These are phyloP conservation scores for Stichopus horrens DNA, from an alignment of 53 echinoderm and acorn worm genomes.

Conservation along the genomic window DNA sequence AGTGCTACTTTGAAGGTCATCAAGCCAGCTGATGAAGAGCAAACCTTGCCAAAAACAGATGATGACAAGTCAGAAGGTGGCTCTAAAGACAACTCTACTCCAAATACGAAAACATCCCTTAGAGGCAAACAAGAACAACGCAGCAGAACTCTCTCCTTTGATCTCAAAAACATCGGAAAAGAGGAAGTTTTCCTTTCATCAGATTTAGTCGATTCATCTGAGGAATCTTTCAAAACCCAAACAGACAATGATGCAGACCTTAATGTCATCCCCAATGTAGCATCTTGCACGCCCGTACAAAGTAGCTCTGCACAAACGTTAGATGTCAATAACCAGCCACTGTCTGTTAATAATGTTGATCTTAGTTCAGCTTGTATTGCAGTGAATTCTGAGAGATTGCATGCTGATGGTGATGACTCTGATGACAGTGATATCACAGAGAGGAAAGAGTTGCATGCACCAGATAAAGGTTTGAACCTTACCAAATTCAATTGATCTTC, in stretches of 20 bases:
- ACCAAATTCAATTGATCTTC: background rate
- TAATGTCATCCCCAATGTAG: background rate
- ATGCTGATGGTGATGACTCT: slow-evolving; percentile 24
- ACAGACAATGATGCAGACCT: background rate
- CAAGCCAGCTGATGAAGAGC: slow-evolving; percentile 20
- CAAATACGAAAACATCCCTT: background rate
- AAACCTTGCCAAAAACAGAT: slow-evolving; percentile 11
- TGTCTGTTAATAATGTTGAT: background rate
- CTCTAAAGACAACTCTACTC: slow-evolving; percentile 29
- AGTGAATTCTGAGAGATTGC: slow-evolving; percentile 33
- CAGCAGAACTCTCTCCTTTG: slow-evolving; percentile 22
- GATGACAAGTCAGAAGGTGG: slow-evolving; percentile 38
- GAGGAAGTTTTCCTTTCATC: slow-evolving; percentile 30
- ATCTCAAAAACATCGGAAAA: slow-evolving; percentile 11
- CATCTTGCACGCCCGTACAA: background rate
- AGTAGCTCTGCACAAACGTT: background rate
- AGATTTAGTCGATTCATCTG: background rate
- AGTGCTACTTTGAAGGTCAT: slow-evolving; percentile 64
- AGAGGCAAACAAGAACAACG: slow-evolving; percentile 3
- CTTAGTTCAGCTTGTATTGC: slow-evolving; percentile 46
- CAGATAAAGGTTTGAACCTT: slow-evolving; percentile 10
- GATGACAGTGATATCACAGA: background rate
- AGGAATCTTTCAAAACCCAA: background rate
- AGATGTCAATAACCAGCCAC: slow-evolving; percentile 18
- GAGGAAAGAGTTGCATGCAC: slow-evolving; percentile 12